phyloP scores from a whole-genome alignment of 1,140 invertebrate species.

The Ceratosolen fusciceps region DNA sequence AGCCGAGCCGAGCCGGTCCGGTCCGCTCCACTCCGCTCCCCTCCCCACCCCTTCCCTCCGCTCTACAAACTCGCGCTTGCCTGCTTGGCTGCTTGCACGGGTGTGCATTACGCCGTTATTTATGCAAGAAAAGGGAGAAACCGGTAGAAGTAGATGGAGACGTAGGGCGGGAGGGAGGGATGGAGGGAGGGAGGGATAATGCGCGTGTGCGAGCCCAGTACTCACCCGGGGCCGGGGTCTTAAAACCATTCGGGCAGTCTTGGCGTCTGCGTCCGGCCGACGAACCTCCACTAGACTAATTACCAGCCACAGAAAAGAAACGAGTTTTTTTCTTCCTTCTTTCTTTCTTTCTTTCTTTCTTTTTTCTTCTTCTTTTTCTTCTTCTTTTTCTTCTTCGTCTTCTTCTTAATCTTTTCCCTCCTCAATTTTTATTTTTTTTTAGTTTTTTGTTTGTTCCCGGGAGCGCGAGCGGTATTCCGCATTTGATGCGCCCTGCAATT shows the following conservation, averaged over 20 bases:
- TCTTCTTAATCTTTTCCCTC: too few relatives aligned
- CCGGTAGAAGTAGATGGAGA: background rate
- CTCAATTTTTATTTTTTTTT: too few relatives aligned
- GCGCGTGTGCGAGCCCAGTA: background rate
- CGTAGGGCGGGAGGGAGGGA: too few relatives aligned
- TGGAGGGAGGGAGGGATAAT: too few relatives aligned
- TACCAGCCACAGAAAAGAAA: slow-evolving; percentile 3
- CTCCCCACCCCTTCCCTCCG: too few relatives aligned
- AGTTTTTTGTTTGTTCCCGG: too few relatives aligned
- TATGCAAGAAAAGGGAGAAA: slow-evolving; percentile 10
- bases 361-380: too few relatives aligned
- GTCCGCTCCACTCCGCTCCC: background rate
- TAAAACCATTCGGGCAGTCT: background rate
- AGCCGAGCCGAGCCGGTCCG: background rate
- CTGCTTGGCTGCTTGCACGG: background rate
- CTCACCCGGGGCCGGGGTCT: background rate
- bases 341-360: too few relatives aligned
- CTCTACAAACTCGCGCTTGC: too few relatives aligned
- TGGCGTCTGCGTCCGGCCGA: background rate
- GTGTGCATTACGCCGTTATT: background rate
- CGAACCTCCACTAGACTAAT: slow-evolving; percentile 1
- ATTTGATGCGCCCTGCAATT: background rate
- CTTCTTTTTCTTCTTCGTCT: too few relatives aligned
- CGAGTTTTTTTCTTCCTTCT: slow-evolving; percentile 7
- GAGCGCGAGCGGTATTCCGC: background rate